Conservation (phyloP, 2,113 vertebrate genomes). For the Tetraodon nigroviridis region DNA sequence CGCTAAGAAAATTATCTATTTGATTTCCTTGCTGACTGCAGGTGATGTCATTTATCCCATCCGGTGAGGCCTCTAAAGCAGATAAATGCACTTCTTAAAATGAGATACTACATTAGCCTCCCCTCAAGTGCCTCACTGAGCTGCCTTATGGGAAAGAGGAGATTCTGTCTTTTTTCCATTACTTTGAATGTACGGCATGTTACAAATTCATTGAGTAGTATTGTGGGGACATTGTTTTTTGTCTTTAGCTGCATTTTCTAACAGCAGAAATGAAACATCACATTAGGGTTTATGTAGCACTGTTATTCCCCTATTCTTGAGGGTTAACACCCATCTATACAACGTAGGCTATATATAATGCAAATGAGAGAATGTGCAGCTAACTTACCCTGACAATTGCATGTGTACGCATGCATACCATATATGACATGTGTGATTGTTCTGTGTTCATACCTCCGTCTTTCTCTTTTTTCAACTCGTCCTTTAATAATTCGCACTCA, state of each 20-base stretch:
- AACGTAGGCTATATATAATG: conserved; percentile 15
- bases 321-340: conserved; percentile 19
- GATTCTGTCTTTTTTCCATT: conserved; percentile 15
- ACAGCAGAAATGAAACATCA: conserved; percentile 9
- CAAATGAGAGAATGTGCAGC: conserved; percentile 12
- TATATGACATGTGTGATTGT: conserved; percentile 28
- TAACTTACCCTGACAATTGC: conserved; percentile 38
- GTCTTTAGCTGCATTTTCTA: not conserved
- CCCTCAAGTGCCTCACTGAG: conserved; percentile 48
- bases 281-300: conserved; percentile 8
- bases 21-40: conserved; percentile 65
- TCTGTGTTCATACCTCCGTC: conserved; percentile 31
- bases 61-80: conserved; percentile 59
- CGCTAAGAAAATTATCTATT: conserved; percentile 66
- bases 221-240: conserved; percentile 8
- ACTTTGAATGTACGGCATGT: conserved; percentile 10
- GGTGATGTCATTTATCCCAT: conserved; percentile 66
- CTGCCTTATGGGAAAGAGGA: conserved; percentile 32
- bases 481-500: conserved; percentile 18
- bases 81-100: conserved; percentile 61
- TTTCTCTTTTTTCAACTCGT: conserved; percentile 26
- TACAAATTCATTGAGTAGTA: conserved; percentile 32
- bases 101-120: conserved; percentile 58
- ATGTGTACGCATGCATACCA: conserved; percentile 14
- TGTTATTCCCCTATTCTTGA: conserved; percentile 10